A percentile compares a stretch with the other conserved stretches of the same genome.
Evolutionary conservation across 2,888 invertebrate genomes (phyloP).

Genomic region (Plemyria rubiginata): DNA sequence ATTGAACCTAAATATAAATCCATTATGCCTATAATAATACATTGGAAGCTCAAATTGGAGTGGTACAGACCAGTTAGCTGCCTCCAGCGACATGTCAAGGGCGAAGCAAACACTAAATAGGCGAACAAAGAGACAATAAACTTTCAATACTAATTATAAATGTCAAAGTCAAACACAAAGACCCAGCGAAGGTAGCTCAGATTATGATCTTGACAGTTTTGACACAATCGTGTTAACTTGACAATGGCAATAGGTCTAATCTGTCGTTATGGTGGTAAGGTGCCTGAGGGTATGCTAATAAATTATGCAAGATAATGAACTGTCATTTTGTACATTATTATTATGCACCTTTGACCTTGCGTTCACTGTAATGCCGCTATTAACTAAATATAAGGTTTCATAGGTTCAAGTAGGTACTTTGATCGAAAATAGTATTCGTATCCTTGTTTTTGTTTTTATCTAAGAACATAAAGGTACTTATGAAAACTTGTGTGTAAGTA

Average conservation of each 20-base stretch:
- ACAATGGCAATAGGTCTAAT: conserved; percentile 53
- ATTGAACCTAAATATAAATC: not conserved
- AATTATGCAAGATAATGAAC: conserved; percentile 46
- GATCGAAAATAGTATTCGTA: too few relatives aligned
- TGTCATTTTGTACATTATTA: conserved; percentile 51
- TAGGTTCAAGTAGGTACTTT: too few relatives aligned
- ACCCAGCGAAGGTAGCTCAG: conserved; percentile 48
- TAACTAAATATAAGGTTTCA: not conserved
- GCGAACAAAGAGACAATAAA: conserved; percentile 60
- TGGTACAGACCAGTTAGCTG: conserved; percentile 1
- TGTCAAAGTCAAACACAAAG: conserved; percentile 57
- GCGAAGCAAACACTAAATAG: conserved; percentile 51
- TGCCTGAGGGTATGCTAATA: conserved; percentile 57
- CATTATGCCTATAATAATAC: not conserved
- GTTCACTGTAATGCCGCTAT: conserved; percentile 52
- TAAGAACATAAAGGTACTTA: too few relatives aligned
- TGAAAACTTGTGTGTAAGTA: too few relatives aligned
- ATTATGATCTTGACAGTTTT: conserved; percentile 60
- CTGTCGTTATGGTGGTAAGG: conserved; percentile 31
- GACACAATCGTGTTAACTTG: conserved; percentile 59
- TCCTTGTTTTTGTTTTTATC: too few relatives aligned
- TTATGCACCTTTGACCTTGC: conserved; percentile 59
- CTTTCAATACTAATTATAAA: conserved; percentile 61
- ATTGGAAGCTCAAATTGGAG: not conserved
- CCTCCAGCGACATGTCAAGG: conserved; percentile 63